Evolutionary conservation across 2,888 invertebrate species (phyloP).

Genomic region (Stomorhina lunata): DNA sequence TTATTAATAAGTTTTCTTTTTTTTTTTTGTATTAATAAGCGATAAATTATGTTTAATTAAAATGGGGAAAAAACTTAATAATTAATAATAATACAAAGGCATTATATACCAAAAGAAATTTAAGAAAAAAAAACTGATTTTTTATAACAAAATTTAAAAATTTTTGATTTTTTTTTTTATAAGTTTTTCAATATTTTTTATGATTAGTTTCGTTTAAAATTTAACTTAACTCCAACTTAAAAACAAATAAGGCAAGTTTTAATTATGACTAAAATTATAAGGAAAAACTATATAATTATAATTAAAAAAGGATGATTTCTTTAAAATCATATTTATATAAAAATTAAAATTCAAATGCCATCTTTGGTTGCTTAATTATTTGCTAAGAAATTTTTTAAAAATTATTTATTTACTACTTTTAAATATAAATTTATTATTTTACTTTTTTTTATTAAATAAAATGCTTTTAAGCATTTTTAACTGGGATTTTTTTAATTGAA

Average conservation of each 20-base stretch:
- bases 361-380: conserved; percentile 65
- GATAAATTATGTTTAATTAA: background rate
- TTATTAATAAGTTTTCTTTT: background rate
- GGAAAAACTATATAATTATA: conserved; percentile 32
- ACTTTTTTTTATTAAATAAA: conserved; percentile 6
- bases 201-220: conserved; percentile 15
- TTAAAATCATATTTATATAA: background rate
- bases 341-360: conserved; percentile 58
- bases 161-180: background rate
- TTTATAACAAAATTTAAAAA: background rate
- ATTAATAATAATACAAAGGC: conserved; percentile 29
- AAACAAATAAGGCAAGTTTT: conserved; percentile 64
- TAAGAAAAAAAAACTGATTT: background rate
- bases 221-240: conserved; percentile 58
- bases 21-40: background rate
- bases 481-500: conserved; percentile 39
- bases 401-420: conserved; percentile 51
- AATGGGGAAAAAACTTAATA: conserved; percentile 3
- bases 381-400: conserved; percentile 49
- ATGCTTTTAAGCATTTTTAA: conserved; percentile 47
- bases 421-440: background rate
- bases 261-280: conserved; percentile 48
- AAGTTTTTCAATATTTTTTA: conserved; percentile 4
- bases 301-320: conserved; percentile 14
- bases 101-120: conserved; percentile 53